Base-by-base conservation (phyloP, 1,140 invertebrate species). In the Leptestheria dahalacensis region DNA sequence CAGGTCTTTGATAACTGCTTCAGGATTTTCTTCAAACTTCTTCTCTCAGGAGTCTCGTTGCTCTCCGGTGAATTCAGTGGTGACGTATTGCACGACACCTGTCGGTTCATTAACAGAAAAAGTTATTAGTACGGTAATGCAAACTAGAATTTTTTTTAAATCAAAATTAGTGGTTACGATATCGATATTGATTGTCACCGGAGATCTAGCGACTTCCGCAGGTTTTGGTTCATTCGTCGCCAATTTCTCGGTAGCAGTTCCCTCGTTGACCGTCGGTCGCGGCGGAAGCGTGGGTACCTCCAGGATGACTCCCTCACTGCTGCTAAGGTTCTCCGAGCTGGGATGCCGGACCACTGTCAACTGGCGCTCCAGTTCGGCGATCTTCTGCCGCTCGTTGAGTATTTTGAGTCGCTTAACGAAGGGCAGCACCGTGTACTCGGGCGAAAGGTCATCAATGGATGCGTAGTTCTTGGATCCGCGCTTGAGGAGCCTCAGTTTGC, bases 341-440 rank as follows among this genome's bases (percentile, higher is more conserved):
- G 88, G 25, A 84, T 85, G 86, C 59, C 15, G 63, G n/a, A n/a
- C 59, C 67, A 80, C 62, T 20, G 57, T 63, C 1, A 84, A 79
- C 2, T 81, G 82, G 63, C 78, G 79, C 67, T 89, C 84, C 24
- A 89, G 69, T 68, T 88, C 85, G 18, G 84, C 86, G 33, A 90
- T 70, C 72, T 89, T 90, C 68, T 91, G 87, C n/a, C 86, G 75
- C 71, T 91, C 87, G 68, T 91, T 89, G 15, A 91, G 73, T 58
- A 91, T 89, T 73, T 90, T 89, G 41, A 91, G 69, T 64, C 88
- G 87, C 72, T 90, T 90, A 1, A 91, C 86, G 66, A 90, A 91
- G 0, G 88, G 86, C 51, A 91, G 68, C 15, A 85, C 83, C 26
- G 84, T 82, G 64, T 89, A 90, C 68, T 91, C 87, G 0, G 87